phyloP scores from a whole-genome alignment of 2,888 invertebrate species.

The Hypomecis punctinalis region DNA sequence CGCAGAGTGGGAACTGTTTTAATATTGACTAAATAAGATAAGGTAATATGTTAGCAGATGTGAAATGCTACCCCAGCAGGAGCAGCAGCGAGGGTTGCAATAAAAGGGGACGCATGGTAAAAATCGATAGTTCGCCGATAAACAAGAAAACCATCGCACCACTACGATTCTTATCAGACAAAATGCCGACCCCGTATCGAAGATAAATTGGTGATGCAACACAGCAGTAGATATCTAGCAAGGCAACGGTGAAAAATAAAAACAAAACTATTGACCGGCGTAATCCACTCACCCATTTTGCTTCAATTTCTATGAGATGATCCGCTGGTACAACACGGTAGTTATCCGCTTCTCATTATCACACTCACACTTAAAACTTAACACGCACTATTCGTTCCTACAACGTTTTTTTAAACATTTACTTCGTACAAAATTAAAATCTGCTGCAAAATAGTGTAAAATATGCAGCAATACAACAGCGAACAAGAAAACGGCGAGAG shows the following conservation, averaged over 20 bases:
- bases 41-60: background rate
- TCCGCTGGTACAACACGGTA: conserved; percentile 49
- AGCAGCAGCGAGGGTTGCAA: conserved; percentile 35
- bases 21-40: too few relatives aligned
- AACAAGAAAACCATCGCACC: conserved; percentile 47
- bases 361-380: conserved; percentile 59
- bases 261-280: conserved; percentile 63
- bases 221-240: conserved; percentile 11
- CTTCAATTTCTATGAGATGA: conserved; percentile 48
- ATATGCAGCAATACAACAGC: background rate
- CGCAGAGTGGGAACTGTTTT: too few relatives aligned
- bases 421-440: background rate
- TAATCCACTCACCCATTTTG: conserved; percentile 81
- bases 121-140: conserved; percentile 77
- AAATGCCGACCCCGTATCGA: conserved; percentile 31
- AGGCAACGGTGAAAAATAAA: conserved; percentile 40
- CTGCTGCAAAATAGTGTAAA: background rate
- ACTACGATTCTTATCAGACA: conserved; percentile 49
- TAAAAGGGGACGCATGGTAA: conserved; percentile 63
- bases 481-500: background rate
- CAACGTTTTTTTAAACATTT: conserved; percentile 2
- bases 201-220: conserved; percentile 21
- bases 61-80: conserved; percentile 19
- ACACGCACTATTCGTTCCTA: conserved; percentile 33
- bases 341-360: conserved; percentile 62